Base-by-base conservation (phyloP, 2,797 vertebrate genomes). In the Crax fasciolata region DNA sequence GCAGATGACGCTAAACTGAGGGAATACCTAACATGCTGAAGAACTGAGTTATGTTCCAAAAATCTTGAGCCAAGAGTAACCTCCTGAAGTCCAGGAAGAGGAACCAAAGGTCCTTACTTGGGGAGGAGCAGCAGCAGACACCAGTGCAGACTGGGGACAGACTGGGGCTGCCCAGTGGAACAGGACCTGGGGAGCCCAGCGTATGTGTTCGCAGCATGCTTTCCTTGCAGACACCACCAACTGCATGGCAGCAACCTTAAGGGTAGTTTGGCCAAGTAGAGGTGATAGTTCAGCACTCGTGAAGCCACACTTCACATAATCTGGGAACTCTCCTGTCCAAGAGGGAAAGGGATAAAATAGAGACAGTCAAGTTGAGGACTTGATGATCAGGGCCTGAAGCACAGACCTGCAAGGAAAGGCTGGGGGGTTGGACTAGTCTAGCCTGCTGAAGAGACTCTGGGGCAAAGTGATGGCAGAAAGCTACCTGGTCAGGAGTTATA, bases 1-100 rank as follows among this genome's bases (percentile, higher is more conserved):
- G 13, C 83, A 93, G 91, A 90, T 89, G 79, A 84, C 38, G 58
- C 28, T 72, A 38, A 94, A 51, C 4, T 61, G 39, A 4, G 57
- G 52, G 32, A 65, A 62, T 13, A 28, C 49, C 91, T 92, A 77
- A 74, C 57, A 21, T 13, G 75, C 61, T 67, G 48, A 96, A 43
- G 44, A 83, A 32, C 58, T 77, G 65, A 80, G 89, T 75, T 89
- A 48, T 8, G 51, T 12, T 43, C 61, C 68, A 58, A 84, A 58
- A 77, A 92, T 51, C 35, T 44, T 80, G 9, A 48, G 15, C 76
- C 72, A 85, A 61, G 2, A 44, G 28, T 27, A 68, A 57, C 44
- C 43, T 63, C 41, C 5, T 39, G 59, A 79, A 79, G n/a, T 65
- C 20, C 23, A 27, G 25, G 41, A 78, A 90, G 44, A 25, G 7